Conservation (phyloP, 30 jellyfish, hydroid and myxozoan species). For the Turritopsis dohrnii region DNA sequence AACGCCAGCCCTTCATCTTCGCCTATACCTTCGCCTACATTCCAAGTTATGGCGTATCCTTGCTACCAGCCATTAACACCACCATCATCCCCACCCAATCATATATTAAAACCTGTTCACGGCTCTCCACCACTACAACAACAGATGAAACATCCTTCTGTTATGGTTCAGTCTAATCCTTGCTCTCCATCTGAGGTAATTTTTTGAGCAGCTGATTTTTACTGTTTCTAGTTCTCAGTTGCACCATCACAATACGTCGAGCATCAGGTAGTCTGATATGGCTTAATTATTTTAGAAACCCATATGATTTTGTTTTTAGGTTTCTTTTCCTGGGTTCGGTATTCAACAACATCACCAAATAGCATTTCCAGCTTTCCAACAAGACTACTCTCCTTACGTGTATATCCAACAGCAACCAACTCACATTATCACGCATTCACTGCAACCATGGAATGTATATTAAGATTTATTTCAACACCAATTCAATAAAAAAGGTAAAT, state of each 20-base stretch:
- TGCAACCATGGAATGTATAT: neutral
- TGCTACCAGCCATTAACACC: slow-evolving; percentile 14
- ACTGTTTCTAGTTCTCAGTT: neutral
- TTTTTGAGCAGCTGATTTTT: too few relatives aligned
- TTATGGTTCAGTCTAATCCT: neutral
- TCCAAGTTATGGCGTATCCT: neutral
- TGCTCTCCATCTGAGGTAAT: neutral
- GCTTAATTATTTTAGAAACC: too few relatives aligned
- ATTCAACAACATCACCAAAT: neutral
- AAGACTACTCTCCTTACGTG: neutral
- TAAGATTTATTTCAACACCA: neutral
- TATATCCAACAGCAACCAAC: neutral
- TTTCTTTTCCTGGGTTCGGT: neutral
- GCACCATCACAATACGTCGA: too few relatives aligned
- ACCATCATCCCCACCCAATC: slow-evolving; percentile 15
- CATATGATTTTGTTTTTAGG: neutral
- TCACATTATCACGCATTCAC: neutral
- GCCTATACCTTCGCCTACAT: slow-evolving; percentile 13
- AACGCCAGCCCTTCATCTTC: neutral
- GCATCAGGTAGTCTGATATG: too few relatives aligned
- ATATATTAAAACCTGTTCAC: neutral
- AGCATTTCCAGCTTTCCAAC: neutral
- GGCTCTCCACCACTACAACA: slow-evolving; percentile 6
- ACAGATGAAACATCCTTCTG: neutral
- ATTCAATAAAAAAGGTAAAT: neutral